Evolutionary conservation across 2,888 invertebrate species (phyloP).

Genomic region (Drosophila kanekoi): DNA sequence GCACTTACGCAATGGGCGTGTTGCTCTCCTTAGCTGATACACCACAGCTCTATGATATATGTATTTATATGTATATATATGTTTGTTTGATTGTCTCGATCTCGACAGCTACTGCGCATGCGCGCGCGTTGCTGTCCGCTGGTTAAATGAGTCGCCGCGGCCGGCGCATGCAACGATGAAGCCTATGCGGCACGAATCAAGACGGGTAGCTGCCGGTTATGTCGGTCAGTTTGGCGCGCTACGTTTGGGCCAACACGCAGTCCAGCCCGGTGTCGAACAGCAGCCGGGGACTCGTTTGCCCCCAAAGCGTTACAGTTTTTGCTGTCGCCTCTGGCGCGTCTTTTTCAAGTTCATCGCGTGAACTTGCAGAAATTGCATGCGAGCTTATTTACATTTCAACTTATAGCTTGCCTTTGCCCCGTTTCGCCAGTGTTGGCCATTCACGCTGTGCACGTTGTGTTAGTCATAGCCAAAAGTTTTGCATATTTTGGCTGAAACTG

Average conservation of each 20-base stretch:
- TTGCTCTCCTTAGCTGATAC: conserved; percentile 35
- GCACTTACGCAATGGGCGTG: conserved; percentile 68
- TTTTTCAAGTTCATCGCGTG: conserved; percentile 76
- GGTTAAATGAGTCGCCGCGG: conserved; percentile 61
- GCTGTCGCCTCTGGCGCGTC: conserved; percentile 25
- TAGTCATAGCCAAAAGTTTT: conserved; percentile 39
- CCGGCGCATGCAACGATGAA: conserved; percentile 58
- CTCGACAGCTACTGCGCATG: conserved; percentile 61
- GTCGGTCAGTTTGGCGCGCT: conserved; percentile 58
- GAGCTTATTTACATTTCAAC: conserved; percentile 36
- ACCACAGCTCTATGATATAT: background rate
- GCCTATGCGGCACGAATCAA: conserved; percentile 55
- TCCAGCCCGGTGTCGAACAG: conserved; percentile 9
- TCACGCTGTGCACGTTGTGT: conserved; percentile 9
- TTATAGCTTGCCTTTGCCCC: conserved; percentile 21
- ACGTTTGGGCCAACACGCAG: conserved; percentile 66
- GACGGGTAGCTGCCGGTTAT: conserved; percentile 60
- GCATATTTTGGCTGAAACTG: conserved; percentile 25
- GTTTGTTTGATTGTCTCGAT: background rate
- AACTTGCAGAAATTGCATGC: conserved; percentile 69
- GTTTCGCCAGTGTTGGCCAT: conserved; percentile 30
- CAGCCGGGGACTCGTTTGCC: conserved; percentile 11
- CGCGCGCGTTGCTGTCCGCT: conserved; percentile 67
- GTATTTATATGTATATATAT: background rate
- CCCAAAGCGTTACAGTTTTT: conserved; percentile 27